A percentile compares a stretch with the other conserved stretches of the same genome.
These are phyloP conservation scores for Tiaroga cobitis DNA, from an alignment of 2,797 vertebrate genomes.

Conservation along the genomic window DNA sequence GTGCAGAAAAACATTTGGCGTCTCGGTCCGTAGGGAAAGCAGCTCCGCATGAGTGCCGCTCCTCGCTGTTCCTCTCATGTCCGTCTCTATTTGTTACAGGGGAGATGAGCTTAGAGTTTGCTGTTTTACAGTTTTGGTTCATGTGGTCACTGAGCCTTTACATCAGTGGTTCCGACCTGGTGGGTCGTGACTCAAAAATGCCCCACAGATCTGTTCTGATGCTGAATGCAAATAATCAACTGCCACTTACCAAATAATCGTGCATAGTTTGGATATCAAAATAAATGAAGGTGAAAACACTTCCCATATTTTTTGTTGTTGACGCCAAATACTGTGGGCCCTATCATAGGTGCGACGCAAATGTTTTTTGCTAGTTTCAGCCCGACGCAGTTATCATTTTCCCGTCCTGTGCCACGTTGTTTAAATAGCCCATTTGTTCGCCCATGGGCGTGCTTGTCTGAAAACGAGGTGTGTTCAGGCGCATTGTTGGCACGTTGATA, in stretches of 20 bases:
- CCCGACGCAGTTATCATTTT: too few relatives aligned
- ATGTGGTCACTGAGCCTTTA: background rate
- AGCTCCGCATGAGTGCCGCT: slow-evolving; percentile 63
- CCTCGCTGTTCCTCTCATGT: slow-evolving; percentile 34
- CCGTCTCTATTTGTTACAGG: slow-evolving; percentile 23
- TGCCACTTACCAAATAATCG: background rate
- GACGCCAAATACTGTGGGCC: background rate
- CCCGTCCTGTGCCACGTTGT: too few relatives aligned
- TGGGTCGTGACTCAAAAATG: background rate
- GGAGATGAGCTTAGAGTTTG: slow-evolving; percentile 25
- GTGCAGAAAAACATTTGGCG: slow-evolving; percentile 54
- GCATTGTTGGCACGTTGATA: too few relatives aligned
- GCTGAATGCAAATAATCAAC: background rate
- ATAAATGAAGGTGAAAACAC: background rate
- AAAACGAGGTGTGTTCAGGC: too few relatives aligned
- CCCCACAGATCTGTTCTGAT: background rate
- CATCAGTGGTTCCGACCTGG: background rate
- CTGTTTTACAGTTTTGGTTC: slow-evolving; percentile 26
- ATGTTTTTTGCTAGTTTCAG: too few relatives aligned
- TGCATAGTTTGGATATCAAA: background rate
- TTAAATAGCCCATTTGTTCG: too few relatives aligned
- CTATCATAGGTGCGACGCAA: too few relatives aligned
- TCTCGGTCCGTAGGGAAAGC: slow-evolving; percentile 59
- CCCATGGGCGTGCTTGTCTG: too few relatives aligned
- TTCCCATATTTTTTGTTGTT: background rate